Evolutionary conservation across 2,888 invertebrate genomes (phyloP).

Genomic region (Drosophila kanekoi): DNA sequence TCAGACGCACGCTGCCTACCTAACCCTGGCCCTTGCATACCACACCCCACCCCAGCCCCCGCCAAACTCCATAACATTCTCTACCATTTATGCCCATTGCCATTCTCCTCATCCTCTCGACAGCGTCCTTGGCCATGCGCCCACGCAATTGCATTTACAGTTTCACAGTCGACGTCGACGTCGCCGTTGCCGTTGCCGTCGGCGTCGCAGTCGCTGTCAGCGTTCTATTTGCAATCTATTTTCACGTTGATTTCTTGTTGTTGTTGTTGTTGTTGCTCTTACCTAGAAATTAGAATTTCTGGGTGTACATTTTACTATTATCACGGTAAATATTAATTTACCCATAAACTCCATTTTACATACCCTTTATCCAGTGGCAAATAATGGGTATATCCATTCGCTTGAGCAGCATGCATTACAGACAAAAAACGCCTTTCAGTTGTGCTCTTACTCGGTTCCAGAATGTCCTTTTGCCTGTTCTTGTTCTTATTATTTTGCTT

Average conservation of each 20-base stretch:
- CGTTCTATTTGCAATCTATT: background rate
- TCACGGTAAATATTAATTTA: constrained; percentile 13
- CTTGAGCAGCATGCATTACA: too few species aligned
- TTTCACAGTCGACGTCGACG: constrained; percentile 16
- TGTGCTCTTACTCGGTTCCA: too few species aligned
- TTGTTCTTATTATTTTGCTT: too few species aligned
- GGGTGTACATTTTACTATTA: background rate
- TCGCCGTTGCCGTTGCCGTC: constrained; percentile 1
- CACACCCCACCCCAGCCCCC: background rate
- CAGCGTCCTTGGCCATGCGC: constrained; percentile 46
- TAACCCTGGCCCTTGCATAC: constrained; percentile 2
- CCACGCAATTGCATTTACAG: constrained; percentile 48
- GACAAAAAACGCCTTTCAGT: too few species aligned
- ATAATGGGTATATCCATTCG: background rate
- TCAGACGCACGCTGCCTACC: constrained; percentile 33
- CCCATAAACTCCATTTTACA: background rate
- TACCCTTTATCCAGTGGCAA: background rate
- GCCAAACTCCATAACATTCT: background rate
- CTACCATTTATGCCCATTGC: constrained; percentile 7
- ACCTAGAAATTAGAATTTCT: constrained; percentile 5
- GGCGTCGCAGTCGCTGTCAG: background rate
- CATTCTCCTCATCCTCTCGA: constrained; percentile 18
- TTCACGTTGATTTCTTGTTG: constrained; percentile 5
- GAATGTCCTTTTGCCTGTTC: too few species aligned
- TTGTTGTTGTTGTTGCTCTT: constrained; percentile 4